Conservation (phyloP, 2,113 vertebrate species). For the Mormyrus lacerda region DNA sequence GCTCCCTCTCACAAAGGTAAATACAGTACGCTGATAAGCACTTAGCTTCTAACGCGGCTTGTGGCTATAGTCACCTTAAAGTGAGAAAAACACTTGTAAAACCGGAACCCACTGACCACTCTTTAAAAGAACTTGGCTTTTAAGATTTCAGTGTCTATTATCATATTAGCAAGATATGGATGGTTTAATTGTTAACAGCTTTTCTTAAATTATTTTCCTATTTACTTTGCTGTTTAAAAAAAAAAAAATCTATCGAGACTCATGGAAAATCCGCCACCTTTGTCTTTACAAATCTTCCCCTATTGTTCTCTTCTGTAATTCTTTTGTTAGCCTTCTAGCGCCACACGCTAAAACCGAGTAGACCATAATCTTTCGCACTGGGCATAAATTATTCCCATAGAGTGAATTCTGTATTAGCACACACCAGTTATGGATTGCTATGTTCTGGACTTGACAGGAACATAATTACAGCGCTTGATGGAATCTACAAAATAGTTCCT, state of each 20-base stretch:
- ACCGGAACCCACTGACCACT: not conserved
- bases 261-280: not conserved
- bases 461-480: conserved; percentile 93
- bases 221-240: not conserved
- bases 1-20: not conserved
- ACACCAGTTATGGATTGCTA: conserved; percentile 82
- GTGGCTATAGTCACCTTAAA: not conserved
- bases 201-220: not conserved
- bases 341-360: conserved; percentile 62
- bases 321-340: conserved; percentile 26
- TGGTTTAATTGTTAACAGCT: not conserved
- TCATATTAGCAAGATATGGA: not conserved
- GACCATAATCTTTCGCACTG: conserved; percentile 50
- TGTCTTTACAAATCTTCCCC: not conserved
- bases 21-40: not conserved
- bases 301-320: not conserved
- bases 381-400: conserved; percentile 72
- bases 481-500: conserved; percentile 88
- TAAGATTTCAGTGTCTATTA: not conserved
- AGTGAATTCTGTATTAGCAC: conserved; percentile 60
- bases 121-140: not conserved
- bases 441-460: conserved; percentile 83
- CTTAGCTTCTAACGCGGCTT: not conserved
- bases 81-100: not conserved
- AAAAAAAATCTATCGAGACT: not conserved